Conservation (phyloP, 2,888 invertebrate genomes). For the Lottia gigantea region DNA sequence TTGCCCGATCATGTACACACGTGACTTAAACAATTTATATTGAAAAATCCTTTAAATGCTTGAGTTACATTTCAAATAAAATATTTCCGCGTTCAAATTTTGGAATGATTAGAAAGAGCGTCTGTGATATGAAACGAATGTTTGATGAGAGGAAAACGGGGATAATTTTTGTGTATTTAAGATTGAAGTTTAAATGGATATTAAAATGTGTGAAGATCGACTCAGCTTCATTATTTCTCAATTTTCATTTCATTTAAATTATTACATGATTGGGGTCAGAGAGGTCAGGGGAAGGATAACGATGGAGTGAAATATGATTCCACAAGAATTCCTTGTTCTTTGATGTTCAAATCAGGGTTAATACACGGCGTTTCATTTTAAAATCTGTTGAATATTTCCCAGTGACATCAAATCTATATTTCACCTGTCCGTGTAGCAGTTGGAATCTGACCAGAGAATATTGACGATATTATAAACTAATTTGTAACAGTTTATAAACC, state of each 20-base stretch:
- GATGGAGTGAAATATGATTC: background rate
- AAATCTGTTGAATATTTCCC: no score
- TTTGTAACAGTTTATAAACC: no score
- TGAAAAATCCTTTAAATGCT: background rate
- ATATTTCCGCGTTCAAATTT: background rate
- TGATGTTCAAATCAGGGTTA: no score
- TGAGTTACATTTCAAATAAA: background rate
- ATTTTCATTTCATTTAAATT: no score
- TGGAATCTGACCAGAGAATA: no score
- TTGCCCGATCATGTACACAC: background rate
- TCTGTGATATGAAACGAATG: conserved; percentile 4
- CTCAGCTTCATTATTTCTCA: no score
- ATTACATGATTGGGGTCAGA: no score
- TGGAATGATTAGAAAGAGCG: background rate
- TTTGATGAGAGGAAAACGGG: background rate
- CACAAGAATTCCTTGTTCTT: background rate
- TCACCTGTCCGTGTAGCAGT: no score
- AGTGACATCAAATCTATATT: no score
- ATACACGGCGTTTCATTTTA: no score
- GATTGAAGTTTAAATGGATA: background rate
- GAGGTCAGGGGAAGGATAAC: background rate
- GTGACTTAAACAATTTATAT: conserved; percentile 4
- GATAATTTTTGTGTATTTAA: background rate
- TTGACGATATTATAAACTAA: no score
- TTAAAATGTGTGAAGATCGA: no score